These are phyloP conservation scores for Leuctra nigra DNA, from an alignment of 2,888 invertebrate genomes.

Conservation along the genomic window DNA sequence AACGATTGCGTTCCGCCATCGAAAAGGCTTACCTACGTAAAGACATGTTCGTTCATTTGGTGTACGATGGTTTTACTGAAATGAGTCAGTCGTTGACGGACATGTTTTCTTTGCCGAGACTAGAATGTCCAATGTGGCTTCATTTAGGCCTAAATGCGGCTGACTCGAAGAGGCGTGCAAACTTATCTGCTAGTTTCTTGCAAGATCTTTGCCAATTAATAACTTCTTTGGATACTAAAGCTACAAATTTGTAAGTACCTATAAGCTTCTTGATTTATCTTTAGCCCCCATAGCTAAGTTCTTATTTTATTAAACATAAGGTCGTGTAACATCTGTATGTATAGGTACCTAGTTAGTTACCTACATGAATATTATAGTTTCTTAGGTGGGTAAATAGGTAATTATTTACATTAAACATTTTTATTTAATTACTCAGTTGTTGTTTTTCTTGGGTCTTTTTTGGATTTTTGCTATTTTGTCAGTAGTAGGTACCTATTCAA, in stretches of 20 bases:
- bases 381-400: too few species aligned
- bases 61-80: slow-evolving; percentile 46
- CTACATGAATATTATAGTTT: too few species aligned
- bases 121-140: slow-evolving; percentile 60
- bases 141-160: slow-evolving; percentile 39
- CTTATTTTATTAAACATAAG: not conserved
- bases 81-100: slow-evolving; percentile 51
- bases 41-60: slow-evolving; percentile 43
- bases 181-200: slow-evolving; percentile 26
- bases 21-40: slow-evolving; percentile 54
- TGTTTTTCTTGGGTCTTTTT: too few species aligned
- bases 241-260: slow-evolving; percentile 81
- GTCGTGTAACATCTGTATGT: too few species aligned
- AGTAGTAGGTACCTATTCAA: too few species aligned
- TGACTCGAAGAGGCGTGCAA: not conserved
- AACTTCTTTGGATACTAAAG: slow-evolving; percentile 70
- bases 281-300: not conserved
- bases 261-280: not conserved
- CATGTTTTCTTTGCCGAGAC: slow-evolving; percentile 58
- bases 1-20: slow-evolving; percentile 59
- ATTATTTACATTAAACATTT: too few species aligned
- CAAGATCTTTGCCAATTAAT: slow-evolving; percentile 55
- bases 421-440: too few species aligned
- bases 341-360: too few species aligned
- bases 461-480: too few species aligned